Conservation (phyloP, 1,140 invertebrate genomes). For the Aphidius ervi region DNA sequence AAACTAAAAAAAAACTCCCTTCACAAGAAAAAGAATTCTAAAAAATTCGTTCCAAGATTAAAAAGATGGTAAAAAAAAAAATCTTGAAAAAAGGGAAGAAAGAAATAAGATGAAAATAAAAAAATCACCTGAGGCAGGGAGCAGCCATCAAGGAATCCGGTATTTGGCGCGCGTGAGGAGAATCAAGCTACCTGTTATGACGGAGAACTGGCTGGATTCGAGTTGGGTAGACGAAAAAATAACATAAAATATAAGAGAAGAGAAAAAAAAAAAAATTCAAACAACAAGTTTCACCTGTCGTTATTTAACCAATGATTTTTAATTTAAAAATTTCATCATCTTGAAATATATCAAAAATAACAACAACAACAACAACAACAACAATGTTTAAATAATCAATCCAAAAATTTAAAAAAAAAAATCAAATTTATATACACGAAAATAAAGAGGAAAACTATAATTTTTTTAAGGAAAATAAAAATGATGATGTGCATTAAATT, state of each 20-base stretch:
- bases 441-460: too few species aligned
- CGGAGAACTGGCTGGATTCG: not conserved
- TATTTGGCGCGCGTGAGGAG: not conserved
- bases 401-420: too few species aligned
- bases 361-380: too few species aligned
- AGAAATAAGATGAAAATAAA: not conserved
- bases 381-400: too few species aligned
- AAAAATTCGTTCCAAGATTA: too few species aligned
- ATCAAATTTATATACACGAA: too few species aligned
- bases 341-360: too few species aligned
- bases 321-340: not conserved
- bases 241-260: not conserved
- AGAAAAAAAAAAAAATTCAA: not conserved
- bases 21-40: too few species aligned
- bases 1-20: too few species aligned
- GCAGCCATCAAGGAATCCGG: slow-evolving; percentile 3
- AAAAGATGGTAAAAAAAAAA: too few species aligned
- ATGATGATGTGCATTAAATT: not conserved
- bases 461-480: too few species aligned
- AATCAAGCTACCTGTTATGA: slow-evolving; percentile 7
- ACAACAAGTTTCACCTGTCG: not conserved
- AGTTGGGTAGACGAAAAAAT: not conserved
- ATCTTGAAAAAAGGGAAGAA: not conserved
- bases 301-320: not conserved
- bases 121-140: not conserved